Evolutionary conservation across 2,797 vertebrate genomes (phyloP).

Genomic region (Tragelaphus eurycerus): DNA sequence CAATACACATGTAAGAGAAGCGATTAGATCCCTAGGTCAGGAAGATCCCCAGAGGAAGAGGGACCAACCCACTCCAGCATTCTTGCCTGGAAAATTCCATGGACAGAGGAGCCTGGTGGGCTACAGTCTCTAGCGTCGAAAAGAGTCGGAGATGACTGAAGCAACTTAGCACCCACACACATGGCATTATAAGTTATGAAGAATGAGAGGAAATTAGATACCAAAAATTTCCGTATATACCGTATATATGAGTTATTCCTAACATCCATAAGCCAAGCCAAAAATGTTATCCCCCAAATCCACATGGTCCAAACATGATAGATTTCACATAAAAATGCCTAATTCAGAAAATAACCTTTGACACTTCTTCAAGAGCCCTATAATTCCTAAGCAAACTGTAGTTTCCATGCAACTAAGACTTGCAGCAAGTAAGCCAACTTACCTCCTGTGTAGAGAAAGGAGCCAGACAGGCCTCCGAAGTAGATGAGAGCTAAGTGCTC

Average conservation of each 20-base stretch:
- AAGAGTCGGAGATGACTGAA: background rate
- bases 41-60: background rate
- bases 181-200: background rate
- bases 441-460: slow-evolving; percentile 99
- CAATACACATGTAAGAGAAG: background rate
- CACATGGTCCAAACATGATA: background rate
- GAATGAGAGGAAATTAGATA: background rate
- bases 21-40: background rate
- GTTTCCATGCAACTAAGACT: background rate
- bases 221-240: background rate
- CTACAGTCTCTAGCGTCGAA: background rate
- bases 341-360: background rate
- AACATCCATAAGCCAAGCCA: background rate
- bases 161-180: background rate
- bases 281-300: background rate
- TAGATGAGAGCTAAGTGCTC: slow-evolving; percentile 98
- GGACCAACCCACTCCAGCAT: background rate
- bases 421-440: slow-evolving; percentile 63
- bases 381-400: background rate
- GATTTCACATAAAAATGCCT: background rate
- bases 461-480: slow-evolving; percentile 97
- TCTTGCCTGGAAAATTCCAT: background rate
- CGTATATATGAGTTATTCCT: background rate
- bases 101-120: background rate
- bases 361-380: background rate